These are phyloP conservation scores for Rhinichthys osculus DNA, from an alignment of 2,797 vertebrate species.

Conservation along the genomic window DNA sequence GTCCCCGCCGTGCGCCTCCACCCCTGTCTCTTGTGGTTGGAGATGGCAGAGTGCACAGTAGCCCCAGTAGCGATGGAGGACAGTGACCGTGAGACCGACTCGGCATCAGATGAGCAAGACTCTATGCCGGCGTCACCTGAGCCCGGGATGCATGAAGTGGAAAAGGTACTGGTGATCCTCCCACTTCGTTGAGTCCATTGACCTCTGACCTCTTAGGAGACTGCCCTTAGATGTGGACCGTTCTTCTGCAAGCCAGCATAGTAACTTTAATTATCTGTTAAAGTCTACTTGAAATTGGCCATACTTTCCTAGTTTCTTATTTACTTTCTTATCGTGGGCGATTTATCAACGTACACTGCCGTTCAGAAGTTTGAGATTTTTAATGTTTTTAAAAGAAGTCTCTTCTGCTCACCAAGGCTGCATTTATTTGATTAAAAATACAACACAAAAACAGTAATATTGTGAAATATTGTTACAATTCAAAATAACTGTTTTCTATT, in stretches of 20 bases:
- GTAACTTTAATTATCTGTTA: not conserved
- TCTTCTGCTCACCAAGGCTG: too few species aligned
- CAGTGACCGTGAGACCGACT: slow-evolving; percentile 73
- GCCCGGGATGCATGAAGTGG: slow-evolving; percentile 61
- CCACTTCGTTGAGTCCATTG: not conserved
- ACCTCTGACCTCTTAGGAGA: slow-evolving; percentile 11
- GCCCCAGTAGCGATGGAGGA: slow-evolving; percentile 78
- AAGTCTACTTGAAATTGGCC: not conserved
- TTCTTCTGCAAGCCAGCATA: too few species aligned
- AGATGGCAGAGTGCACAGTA: slow-evolving; percentile 75
- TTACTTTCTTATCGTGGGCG: too few species aligned
- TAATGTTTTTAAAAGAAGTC: too few species aligned
- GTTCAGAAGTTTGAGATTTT: too few species aligned
- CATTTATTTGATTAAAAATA: too few species aligned
- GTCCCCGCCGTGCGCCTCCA: not conserved
- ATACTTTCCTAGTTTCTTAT: not conserved
- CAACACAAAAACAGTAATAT: too few species aligned
- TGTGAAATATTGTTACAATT: too few species aligned
- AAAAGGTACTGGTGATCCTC: slow-evolving; percentile 70
- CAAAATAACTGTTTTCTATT: too few species aligned
- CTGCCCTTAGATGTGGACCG: not conserved
- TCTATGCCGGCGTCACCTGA: slow-evolving; percentile 70
- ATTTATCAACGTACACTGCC: not conserved
- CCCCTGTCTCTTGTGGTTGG: slow-evolving; percentile 61
- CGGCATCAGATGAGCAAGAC: slow-evolving; percentile 75